phyloP scores from a whole-genome alignment of 1,140 invertebrate species.

The Manduca sexta region DNA sequence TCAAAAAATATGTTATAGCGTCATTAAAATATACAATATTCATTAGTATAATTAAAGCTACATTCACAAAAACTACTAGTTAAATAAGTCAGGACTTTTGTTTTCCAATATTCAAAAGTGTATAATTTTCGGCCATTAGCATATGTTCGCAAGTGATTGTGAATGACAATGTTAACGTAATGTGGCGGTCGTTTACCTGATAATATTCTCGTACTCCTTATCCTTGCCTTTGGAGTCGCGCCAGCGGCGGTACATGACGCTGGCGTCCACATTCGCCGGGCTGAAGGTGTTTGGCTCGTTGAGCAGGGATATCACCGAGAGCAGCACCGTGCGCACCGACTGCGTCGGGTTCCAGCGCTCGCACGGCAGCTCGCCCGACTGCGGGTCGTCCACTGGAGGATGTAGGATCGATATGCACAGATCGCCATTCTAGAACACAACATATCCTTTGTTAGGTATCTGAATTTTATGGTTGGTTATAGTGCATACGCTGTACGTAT shows the following conservation, averaged over 20 bases:
- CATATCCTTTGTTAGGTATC: no score
- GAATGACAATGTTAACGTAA: no score
- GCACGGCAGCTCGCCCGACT: conserved; percentile 98
- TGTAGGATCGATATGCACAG: conserved; percentile 99
- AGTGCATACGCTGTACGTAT: no score
- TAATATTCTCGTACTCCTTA: conserved; percentile 99
- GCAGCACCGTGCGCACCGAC: conserved; percentile 97
- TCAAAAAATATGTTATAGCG: no score
- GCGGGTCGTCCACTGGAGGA: conserved; percentile 98
- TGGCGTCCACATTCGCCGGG: conserved; percentile 99
- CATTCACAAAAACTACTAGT: no score
- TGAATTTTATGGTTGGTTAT: no score
- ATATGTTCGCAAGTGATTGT: no score
- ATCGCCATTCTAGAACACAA: conserved; percentile 94
- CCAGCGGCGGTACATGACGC: conserved; percentile 99
- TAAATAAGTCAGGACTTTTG: no score
- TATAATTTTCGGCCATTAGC: no score
- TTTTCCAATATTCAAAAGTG: no score
- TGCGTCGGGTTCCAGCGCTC: conserved; percentile 99
- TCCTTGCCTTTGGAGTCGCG: conserved; percentile 98
- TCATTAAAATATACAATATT: no score
- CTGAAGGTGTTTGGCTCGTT: conserved; percentile 99
- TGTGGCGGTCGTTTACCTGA: conserved; percentile 82
- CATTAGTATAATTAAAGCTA: no score
- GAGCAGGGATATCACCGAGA: conserved; percentile 98